Conservation (phyloP, 1,140 invertebrate species). For the Monochamus saltuarius region DNA sequence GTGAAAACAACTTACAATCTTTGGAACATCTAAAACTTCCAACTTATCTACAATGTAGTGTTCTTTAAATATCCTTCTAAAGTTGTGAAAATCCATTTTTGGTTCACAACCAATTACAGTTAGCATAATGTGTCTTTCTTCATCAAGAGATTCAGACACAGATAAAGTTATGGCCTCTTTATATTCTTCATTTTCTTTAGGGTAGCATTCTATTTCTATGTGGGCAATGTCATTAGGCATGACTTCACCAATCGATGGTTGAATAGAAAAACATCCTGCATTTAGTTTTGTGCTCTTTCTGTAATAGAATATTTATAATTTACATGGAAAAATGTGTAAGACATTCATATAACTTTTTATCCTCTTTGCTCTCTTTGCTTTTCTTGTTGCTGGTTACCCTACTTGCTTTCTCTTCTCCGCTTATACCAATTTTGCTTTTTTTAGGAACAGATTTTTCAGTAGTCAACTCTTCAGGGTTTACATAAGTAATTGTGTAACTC, state of each 20-base stretch:
- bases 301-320: no score
- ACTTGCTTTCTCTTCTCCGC: slow-evolving; percentile 24
- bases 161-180: slow-evolving; percentile 34
- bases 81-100: slow-evolving; percentile 37
- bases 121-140: slow-evolving; percentile 34
- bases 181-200: slow-evolving; percentile 25
- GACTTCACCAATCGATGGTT: slow-evolving; percentile 36
- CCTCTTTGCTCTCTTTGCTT: slow-evolving; percentile 22
- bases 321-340: no score
- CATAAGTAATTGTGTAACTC: slow-evolving; percentile 26
- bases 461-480: not conserved
- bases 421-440: slow-evolving; percentile 27
- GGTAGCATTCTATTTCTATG: slow-evolving; percentile 33
- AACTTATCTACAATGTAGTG: slow-evolving; percentile 32
- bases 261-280: slow-evolving; percentile 33
- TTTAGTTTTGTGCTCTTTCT: slow-evolving; percentile 28
- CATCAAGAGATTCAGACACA: slow-evolving; percentile 32
- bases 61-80: slow-evolving; percentile 38
- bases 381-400: slow-evolving; percentile 19
- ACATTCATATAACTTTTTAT: slow-evolving; percentile 7
- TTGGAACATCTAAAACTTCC: no score
- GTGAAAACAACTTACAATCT: no score
- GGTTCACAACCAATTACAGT: slow-evolving; percentile 32
- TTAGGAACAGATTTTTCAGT: slow-evolving; percentile 6
- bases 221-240: slow-evolving; percentile 27